Percentiles rank a stretch among this genome's conserved stretches.
phyloP scores from a whole-genome alignment of 2,797 vertebrate genomes.

The Poeciliopsis paucimaculata region DNA sequence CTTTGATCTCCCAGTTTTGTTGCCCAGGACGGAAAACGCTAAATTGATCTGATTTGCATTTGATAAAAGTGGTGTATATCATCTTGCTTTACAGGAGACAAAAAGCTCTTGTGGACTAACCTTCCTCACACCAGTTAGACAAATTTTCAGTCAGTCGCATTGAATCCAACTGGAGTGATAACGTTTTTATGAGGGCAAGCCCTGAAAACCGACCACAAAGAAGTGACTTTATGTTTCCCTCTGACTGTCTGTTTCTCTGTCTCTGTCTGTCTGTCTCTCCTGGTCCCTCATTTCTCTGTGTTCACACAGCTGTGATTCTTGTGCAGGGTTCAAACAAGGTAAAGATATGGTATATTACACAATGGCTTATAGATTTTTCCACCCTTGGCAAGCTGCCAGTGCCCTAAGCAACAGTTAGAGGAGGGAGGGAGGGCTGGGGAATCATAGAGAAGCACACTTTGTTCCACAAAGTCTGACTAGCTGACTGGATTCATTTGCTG shows the following conservation, averaged over 20 bases:
- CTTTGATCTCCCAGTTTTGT: constrained; percentile 22
- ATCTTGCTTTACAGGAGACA: constrained; percentile 23
- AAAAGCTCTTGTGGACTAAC: neutral
- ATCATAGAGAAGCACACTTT: constrained; percentile 76
- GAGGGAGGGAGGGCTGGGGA: constrained; percentile 25
- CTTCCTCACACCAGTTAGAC: constrained; percentile 22
- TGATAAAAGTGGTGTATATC: constrained; percentile 39
- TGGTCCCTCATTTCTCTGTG: constrained; percentile 42
- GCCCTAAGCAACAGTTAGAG: constrained; percentile 44
- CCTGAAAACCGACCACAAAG: constrained; percentile 64
- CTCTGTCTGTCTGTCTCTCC: constrained; percentile 17
- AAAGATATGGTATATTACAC: constrained; percentile 84
- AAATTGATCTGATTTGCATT: constrained; percentile 55
- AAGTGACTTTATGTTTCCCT: constrained; percentile 54
- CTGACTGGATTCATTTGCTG: constrained; percentile 64
- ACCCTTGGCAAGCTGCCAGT: constrained; percentile 73
- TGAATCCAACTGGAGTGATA: constrained; percentile 69
- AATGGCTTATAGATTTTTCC: constrained; percentile 83
- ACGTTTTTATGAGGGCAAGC: constrained; percentile 65
- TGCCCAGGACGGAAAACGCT: constrained; percentile 53
- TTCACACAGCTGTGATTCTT: constrained; percentile 75
- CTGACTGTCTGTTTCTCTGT: constrained; percentile 31
- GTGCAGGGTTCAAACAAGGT: constrained; percentile 79
- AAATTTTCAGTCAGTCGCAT: constrained; percentile 54
- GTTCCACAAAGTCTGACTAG: constrained; percentile 78